Conservation (phyloP, 2,888 invertebrate species). For the Scaptodrosophila latifasciaeformis region DNA sequence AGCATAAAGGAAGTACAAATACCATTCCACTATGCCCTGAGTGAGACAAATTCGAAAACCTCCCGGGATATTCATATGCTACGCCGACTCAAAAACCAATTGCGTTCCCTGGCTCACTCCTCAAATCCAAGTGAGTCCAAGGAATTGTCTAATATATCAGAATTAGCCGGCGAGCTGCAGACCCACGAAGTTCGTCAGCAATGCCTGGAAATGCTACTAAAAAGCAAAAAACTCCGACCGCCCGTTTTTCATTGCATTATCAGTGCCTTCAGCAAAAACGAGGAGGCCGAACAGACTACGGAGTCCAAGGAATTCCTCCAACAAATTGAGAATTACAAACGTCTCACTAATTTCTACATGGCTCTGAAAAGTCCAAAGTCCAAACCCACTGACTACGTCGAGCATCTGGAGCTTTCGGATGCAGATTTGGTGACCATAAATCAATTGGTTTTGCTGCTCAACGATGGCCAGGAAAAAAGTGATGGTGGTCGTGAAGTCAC, state of each 20-base stretch:
- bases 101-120: conserved; percentile 78
- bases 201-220: conserved; percentile 82
- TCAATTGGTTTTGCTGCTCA: conserved; percentile 79
- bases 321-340: conserved; percentile 59
- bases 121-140: conserved; percentile 78
- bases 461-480: conserved; percentile 21
- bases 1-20: conserved; percentile 87
- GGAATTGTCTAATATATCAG: conserved; percentile 46
- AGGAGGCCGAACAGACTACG: conserved; percentile 54
- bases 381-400: conserved; percentile 37
- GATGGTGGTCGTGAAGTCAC: conserved; percentile 75
- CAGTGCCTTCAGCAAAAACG: conserved; percentile 64
- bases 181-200: conserved; percentile 84
- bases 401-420: conserved; percentile 56
- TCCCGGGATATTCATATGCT: conserved; percentile 91
- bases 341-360: conserved; percentile 70
- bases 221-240: conserved; percentile 80
- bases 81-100: conserved; percentile 82
- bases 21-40: conserved; percentile 93
- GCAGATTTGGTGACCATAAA: conserved; percentile 79
- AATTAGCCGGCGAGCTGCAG: conserved; percentile 79
- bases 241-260: conserved; percentile 78
- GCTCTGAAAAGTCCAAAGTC: conserved; percentile 35
- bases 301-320: conserved; percentile 68
- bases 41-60: conserved; percentile 89